These are phyloP conservation scores for Grallaria varia DNA, from an alignment of 2,113 vertebrate species.

Conservation along the genomic window DNA sequence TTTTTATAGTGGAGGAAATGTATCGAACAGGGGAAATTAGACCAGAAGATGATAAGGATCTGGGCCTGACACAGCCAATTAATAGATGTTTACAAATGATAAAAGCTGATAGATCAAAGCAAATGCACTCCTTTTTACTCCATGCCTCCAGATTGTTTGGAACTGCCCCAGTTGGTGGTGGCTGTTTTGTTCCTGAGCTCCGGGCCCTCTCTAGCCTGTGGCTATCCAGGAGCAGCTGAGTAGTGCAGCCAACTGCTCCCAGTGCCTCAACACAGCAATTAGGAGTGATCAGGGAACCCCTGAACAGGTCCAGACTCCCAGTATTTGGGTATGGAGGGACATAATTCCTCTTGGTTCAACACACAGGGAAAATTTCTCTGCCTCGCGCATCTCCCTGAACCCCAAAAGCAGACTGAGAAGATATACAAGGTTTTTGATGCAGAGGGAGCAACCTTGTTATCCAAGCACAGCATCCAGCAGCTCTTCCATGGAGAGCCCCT, in stretches of 20 bases:
- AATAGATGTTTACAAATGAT: conserved; percentile 89
- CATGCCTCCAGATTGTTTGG: neutral
- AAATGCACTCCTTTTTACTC: conserved; percentile 53
- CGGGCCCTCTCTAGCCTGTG: neutral
- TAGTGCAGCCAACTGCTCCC: neutral
- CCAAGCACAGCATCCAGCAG: neutral
- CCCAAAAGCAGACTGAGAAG: neutral
- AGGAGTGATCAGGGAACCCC: neutral
- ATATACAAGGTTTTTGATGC: neutral
- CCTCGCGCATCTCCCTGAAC: neutral
- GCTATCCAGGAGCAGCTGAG: neutral
- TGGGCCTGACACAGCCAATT: conserved; percentile 86
- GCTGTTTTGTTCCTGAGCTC: neutral
- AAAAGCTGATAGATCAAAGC: conserved; percentile 80
- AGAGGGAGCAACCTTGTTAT: neutral
- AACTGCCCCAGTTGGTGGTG: neutral
- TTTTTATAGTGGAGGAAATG: conserved; percentile 77
- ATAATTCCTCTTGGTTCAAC: neutral
- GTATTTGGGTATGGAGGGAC: no score
- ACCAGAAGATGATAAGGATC: conserved; percentile 81
- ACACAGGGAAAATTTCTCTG: neutral
- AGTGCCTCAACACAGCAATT: neutral
- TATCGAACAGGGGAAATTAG: conserved; percentile 76
- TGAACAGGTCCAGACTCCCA: neutral
- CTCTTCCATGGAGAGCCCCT: neutral